Evolutionary conservation across 1,140 invertebrate species (phyloP).

Genomic region (Tachypleus tridentatus): DNA sequence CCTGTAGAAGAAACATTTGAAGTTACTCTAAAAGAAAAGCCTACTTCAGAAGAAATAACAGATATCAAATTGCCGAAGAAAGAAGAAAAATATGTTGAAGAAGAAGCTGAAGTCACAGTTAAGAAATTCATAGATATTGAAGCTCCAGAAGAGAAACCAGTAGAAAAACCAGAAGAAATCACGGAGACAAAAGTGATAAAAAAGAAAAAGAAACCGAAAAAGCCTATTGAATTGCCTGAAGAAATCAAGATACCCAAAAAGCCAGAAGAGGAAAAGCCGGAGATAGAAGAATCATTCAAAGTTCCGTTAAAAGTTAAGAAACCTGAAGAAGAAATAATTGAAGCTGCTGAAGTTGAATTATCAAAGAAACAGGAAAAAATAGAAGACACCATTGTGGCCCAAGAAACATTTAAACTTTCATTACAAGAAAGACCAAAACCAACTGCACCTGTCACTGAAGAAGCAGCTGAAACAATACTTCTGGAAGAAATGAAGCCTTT

Average conservation of each 20-base stretch:
- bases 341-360: conserved; percentile 3
- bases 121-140: conserved; percentile 19
- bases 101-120: conserved; percentile 14
- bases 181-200: conserved; percentile 4
- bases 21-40: conserved; percentile 6
- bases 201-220: not conserved
- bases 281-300: conserved; percentile 9
- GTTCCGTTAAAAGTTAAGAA: not conserved
- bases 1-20: conserved; percentile 18
- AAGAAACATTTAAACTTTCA: not conserved
- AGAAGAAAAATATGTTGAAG: conserved; percentile 4
- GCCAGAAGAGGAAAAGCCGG: conserved; percentile 15
- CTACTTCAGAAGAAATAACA: not conserved
- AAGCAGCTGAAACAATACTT: conserved; percentile 30
- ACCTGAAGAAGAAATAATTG: not conserved
- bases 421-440: no score
- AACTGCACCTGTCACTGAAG: no score
- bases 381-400: no score
- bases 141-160: conserved; percentile 31
- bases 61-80: not conserved
- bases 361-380: not conserved
- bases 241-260: not conserved
- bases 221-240: no score
- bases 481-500: not conserved
- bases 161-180: conserved; percentile 12